A percentile compares a stretch with the other conserved stretches of the same genome.
Conservation (phyloP, 2,113 vertebrate genomes). For the Fukomys damarensis region DNA sequence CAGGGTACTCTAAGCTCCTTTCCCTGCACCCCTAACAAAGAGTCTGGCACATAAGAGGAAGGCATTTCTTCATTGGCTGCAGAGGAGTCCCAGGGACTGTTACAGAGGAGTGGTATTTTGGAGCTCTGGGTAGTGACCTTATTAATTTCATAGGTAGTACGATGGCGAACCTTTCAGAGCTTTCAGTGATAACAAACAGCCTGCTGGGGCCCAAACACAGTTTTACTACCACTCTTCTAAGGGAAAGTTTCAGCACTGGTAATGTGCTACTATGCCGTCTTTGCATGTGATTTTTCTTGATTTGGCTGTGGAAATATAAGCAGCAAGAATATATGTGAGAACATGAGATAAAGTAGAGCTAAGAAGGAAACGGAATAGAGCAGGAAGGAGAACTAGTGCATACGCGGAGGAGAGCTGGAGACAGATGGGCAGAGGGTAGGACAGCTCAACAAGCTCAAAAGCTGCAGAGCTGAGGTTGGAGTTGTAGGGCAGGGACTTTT, state of each 20-base stretch:
- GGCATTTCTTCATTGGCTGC: not conserved
- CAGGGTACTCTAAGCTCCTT: not conserved
- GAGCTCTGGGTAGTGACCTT: not conserved
- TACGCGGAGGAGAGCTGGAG: not conserved
- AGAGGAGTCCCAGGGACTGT: not conserved
- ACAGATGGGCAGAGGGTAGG: not conserved
- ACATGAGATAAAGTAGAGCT: not conserved
- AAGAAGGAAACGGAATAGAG: not conserved
- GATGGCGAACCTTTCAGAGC: no score
- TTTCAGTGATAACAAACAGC: no score
- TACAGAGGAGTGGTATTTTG: not conserved
- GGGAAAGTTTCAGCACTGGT: not conserved
- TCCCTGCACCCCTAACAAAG: not conserved
- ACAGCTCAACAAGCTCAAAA: not conserved
- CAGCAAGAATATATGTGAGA: not conserved
- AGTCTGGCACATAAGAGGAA: not conserved
- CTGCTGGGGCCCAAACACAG: no score
- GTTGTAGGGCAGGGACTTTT: not conserved
- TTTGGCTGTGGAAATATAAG: not conserved
- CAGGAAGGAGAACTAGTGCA: not conserved
- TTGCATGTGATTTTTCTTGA: constrained; percentile 5
- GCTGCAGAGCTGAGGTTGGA: not conserved
- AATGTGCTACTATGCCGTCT: not conserved
- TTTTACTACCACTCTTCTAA: not conserved
- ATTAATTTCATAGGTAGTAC: not conserved